phyloP scores from a whole-genome alignment of 2,888 invertebrate genomes.

The Lasiommata megera region DNA sequence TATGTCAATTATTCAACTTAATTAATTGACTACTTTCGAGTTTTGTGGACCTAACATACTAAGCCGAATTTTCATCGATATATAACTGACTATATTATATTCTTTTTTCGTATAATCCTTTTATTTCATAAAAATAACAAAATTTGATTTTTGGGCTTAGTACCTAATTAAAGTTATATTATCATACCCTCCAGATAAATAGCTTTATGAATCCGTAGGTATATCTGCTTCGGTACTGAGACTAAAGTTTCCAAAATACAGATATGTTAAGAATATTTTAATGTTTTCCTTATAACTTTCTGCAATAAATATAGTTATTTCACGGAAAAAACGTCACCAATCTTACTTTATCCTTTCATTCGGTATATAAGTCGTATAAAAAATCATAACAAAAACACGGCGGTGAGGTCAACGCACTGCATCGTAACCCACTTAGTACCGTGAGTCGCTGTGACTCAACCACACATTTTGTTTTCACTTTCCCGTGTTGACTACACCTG shows the following conservation, averaged over 20 bases:
- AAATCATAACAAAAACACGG: constrained; percentile 19
- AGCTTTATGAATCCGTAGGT: no score
- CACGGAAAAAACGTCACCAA: background rate
- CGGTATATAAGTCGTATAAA: background rate
- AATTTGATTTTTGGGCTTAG: no score
- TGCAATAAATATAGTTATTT: background rate
- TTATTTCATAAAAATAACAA: no score
- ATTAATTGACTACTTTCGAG: no score
- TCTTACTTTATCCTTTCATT: constrained; percentile 5
- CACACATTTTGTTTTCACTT: constrained; percentile 35
- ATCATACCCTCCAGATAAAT: no score
- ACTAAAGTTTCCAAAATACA: background rate
- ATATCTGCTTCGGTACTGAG: no score
- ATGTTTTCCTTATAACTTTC: background rate
- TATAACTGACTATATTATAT: no score
- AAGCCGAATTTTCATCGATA: no score
- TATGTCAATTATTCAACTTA: no score
- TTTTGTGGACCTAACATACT: no score
- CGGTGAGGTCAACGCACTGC: constrained; percentile 26
- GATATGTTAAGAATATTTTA: background rate
- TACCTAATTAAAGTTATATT: no score
- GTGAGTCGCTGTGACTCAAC: constrained; percentile 34
- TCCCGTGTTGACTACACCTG: constrained; percentile 61
- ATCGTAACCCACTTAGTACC: constrained; percentile 32
- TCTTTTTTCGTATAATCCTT: no score